Evolutionary conservation across 2,113 vertebrate species (phyloP), one percentile per base, ranked within the genome.

Genomic region (Tinamus guttatus): DNA sequence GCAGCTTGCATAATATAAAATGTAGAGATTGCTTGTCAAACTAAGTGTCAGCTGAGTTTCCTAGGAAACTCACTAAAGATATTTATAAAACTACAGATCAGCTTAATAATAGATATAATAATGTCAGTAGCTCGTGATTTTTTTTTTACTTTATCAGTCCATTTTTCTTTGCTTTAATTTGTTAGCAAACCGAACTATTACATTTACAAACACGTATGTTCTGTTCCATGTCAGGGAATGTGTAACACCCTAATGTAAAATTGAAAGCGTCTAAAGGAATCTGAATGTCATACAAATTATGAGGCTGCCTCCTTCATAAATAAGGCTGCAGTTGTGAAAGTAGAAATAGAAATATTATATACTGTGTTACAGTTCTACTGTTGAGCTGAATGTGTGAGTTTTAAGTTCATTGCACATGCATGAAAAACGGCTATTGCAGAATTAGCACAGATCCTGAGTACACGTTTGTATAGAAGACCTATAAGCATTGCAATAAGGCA

Each of bases 11-110:
- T 96, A 96, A 97, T 94, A 89, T 47, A 92, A 97, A 95, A 94
- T 95, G 91, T 96, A 95, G 95, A 81, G 64, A 89, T 92, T 68
- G 91, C 97, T 95, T 96, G 97, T 98, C 98, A 98, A 96, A 94
- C 63, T 84, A 91, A 97, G 87, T 96, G 96, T 95, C 95, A 97
- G 92, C 93, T 94, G 94, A 94, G 96, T 97, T 96, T 97, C 97
- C 95, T 96, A 95, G 94, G 97, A 96, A 97, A 97, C 97, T 96
- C 85, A 62, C 68, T 92, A 80, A 93, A 94, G 96, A 94, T 98
- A 97, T 97, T 97, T 98, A 97, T 96, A 97, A 97, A 97, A 90
- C 92, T 96, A 94, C 92, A 96, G 91, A 95, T 90, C 89, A 81
- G 90, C 87, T 94, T 94, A 97, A 96, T 97, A 93, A 82, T 96